Evolutionary conservation across 92 coral and sea anemone species (phyloP).

Genomic region (Isaurus tuberculatus): DNA sequence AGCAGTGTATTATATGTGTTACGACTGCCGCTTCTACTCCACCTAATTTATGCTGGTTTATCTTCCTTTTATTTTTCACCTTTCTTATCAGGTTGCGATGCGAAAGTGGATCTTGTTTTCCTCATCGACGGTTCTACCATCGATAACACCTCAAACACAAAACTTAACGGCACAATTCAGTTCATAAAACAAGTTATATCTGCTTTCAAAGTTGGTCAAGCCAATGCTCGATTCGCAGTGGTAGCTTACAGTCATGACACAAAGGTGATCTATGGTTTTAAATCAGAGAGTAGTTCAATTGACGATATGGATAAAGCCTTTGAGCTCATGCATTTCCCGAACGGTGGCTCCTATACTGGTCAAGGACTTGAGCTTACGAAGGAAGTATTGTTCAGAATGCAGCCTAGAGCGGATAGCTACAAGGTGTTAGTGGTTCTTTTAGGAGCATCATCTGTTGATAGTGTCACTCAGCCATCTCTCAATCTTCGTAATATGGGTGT

Average conservation of each 20-base stretch:
- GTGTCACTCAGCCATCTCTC: conserved; percentile 16
- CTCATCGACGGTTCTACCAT: conserved; percentile 29
- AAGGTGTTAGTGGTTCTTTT: conserved; percentile 25
- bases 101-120: conserved; percentile 32
- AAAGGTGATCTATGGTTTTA: conserved; percentile 37
- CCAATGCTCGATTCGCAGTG: conserved; percentile 29
- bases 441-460: conserved; percentile 14
- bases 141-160: neutral
- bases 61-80: too few relatives aligned
- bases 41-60: too few relatives aligned
- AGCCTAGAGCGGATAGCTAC: neutral
- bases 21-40: too few relatives aligned
- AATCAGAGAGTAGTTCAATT: conserved; percentile 3
- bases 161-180: neutral
- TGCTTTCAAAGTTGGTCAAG: conserved; percentile 22
- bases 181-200: conserved; percentile 34
- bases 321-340: conserved; percentile 1
- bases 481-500: conserved; percentile 29
- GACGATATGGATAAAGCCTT: conserved; percentile 18
- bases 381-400: conserved; percentile 12
- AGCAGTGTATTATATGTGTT: too few relatives aligned
- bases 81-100: conserved; percentile 17
- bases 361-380: conserved; percentile 29
- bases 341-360: neutral
- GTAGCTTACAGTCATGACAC: conserved; percentile 22